Percentiles rank a stretch among this genome's conserved stretches.
These are phyloP conservation scores for Philopedon plagiatum DNA, from an alignment of 2,888 invertebrate species.

Conservation along the genomic window DNA sequence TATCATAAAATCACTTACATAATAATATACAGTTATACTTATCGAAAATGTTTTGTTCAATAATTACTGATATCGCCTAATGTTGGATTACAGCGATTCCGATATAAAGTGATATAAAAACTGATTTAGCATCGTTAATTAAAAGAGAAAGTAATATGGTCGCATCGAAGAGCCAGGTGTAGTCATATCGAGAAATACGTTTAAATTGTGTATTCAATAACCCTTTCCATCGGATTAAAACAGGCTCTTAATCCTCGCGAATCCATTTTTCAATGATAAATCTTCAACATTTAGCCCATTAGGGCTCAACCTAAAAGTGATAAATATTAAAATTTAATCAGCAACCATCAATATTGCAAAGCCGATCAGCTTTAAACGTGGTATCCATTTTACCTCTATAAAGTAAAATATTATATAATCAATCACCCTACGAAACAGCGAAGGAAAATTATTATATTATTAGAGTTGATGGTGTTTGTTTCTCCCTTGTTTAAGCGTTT, in stretches of 20 bases:
- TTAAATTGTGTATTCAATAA: slow-evolving; percentile 44
- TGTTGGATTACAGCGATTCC: neutral
- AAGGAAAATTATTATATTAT: slow-evolving; percentile 44
- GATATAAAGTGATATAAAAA: slow-evolving; percentile 3
- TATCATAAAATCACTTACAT: no score
- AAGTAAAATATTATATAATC: slow-evolving; percentile 46
- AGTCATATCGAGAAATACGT: slow-evolving; percentile 39
- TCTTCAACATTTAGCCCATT: slow-evolving; percentile 48
- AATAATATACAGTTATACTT: no score
- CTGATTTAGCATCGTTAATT: slow-evolving; percentile 26
- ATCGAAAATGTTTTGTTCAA: no score
- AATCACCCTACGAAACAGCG: slow-evolving; percentile 34
- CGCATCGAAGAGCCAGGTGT: slow-evolving; percentile 38
- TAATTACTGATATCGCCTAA: no score
- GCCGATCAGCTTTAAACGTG: slow-evolving; percentile 47
- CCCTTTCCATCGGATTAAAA: slow-evolving; percentile 45
- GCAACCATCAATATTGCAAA: slow-evolving; percentile 49
- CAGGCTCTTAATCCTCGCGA: slow-evolving; percentile 37
- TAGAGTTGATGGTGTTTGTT: slow-evolving; percentile 29
- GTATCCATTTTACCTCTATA: slow-evolving; percentile 44
- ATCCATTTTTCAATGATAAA: slow-evolving; percentile 50
- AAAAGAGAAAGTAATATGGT: slow-evolving; percentile 36
- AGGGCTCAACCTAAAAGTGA: slow-evolving; percentile 48
- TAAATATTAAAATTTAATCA: slow-evolving; percentile 52
- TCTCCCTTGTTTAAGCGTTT: slow-evolving; percentile 31